Evolutionary conservation across 2,797 vertebrate genomes (phyloP).

Genomic region (Pogonophryne albipinna): DNA sequence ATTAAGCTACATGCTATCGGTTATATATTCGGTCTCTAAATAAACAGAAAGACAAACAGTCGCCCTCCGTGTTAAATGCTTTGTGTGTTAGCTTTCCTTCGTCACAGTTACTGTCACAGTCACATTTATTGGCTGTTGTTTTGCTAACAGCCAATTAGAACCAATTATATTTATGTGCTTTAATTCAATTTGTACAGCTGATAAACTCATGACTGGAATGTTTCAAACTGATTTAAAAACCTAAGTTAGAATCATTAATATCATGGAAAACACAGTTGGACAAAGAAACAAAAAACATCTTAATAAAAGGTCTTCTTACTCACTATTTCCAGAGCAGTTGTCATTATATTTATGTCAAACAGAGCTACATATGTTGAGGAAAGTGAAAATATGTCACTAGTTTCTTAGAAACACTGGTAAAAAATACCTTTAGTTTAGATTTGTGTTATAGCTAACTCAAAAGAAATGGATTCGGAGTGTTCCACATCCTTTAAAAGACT

Average conservation of each 20-base stretch:
- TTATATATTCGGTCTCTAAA: constrained; percentile 43
- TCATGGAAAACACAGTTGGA: too few species aligned
- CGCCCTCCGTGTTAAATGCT: constrained; percentile 7
- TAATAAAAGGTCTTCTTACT: too few species aligned
- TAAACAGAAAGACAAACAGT: not conserved
- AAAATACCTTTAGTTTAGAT: too few species aligned
- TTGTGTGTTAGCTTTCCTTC: not conserved
- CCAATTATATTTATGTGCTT: constrained; percentile 1
- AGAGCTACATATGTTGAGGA: not conserved
- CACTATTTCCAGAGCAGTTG: too few species aligned
- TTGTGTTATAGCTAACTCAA: too few species aligned
- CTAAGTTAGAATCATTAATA: not conserved
- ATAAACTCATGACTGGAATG: not conserved
- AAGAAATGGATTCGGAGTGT: too few species aligned
- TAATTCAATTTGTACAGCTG: not conserved
- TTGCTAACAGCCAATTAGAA: not conserved
- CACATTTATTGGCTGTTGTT: not conserved
- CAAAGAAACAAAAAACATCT: not conserved
- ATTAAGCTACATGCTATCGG: constrained; percentile 65
- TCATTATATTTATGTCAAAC: not conserved
- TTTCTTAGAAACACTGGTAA: too few species aligned
- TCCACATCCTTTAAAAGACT: too few species aligned
- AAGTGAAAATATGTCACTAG: not conserved
- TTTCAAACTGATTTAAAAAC: not conserved
- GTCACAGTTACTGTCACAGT: not conserved